Base-by-base conservation (phyloP, 2,888 invertebrate genomes). In the Ennomos quercinarius region DNA sequence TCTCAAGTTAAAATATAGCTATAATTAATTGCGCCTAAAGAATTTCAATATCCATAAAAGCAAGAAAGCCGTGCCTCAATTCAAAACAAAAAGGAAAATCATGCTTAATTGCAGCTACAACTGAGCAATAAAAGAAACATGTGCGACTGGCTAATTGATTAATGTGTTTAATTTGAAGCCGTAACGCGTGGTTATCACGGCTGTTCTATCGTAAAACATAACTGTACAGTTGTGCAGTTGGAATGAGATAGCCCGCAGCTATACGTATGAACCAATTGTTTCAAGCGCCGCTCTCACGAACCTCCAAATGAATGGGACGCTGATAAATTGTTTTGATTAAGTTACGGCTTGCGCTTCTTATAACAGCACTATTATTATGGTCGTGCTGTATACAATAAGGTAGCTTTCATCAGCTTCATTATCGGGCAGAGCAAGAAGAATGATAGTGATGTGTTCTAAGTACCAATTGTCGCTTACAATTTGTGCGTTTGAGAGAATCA, bases 301-400 rank as follows among this genome's bases (percentile, higher is more conserved):
- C 58, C 66, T 70, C 61, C 62, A 74, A 68, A 74, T 78, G 79
- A 81, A 76, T 76, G 71, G 71, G 71, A 72, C 68, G 52, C 71
- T 74, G 79, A 82, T 84, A 72, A 80, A 83, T 78, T 77, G 79
- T 81, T 79, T 76, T 79, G 80, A 83, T 84, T 78, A 78, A 70
- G 49, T 62, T 62, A 67, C 60, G 50, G 57, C 57, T 61, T 53
- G 61, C 57, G 56, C 60, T 59, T 65, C 57, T 63, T 59, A 55
- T 66, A 58, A 67, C 54, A 64, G 57, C 51, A 60, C 44, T 36
- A 46, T 41, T 55, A 34, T 6, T 27, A 27, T 27, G 27, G 10
- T n/a, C 6, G 34, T n/a, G n/a, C n/a, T n/a, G n/a, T 10, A 9
- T 8, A 34, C 43, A 34, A 10, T 13, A 9, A 10, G 34, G 6